phyloP scores from a whole-genome alignment of 2,113 vertebrate species.

The Pterocles gutturalis region DNA sequence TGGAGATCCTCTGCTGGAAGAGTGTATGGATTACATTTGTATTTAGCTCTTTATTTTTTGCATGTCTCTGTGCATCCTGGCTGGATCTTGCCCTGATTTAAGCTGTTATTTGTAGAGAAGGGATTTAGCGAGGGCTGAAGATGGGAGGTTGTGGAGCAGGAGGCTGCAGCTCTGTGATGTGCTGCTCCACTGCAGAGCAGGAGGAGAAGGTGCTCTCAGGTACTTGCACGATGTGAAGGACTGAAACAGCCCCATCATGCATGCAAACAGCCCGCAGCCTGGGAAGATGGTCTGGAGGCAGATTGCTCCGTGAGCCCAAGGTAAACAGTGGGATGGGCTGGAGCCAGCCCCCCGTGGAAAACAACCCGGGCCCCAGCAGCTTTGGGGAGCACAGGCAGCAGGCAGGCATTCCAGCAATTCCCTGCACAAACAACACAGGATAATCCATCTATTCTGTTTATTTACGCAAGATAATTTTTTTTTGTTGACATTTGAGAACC shows the following conservation, averaged over 20 bases:
- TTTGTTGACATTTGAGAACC: slow-evolving; percentile 43
- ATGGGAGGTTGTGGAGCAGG: neutral
- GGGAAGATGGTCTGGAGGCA: neutral
- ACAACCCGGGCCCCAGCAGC: neutral
- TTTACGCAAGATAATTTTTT: slow-evolving; percentile 43
- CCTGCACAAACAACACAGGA: neutral
- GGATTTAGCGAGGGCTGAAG: neutral
- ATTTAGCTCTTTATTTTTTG: neutral
- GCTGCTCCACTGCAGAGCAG: neutral
- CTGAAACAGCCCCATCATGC: accelerated
- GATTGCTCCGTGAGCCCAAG: accelerated
- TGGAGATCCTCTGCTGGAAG: neutral
- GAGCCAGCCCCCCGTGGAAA: neutral
- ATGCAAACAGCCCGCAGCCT: neutral
- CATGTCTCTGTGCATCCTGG: neutral
- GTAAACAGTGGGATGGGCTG: neutral
- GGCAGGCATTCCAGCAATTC: slow-evolving; percentile 41
- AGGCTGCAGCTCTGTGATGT: neutral
- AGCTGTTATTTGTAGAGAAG: neutral
- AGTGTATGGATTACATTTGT: neutral
- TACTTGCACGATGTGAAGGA: accelerated
- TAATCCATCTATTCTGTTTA: slow-evolving; percentile 35
- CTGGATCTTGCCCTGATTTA: neutral
- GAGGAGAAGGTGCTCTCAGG: neutral
- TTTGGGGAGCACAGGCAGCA: accelerated